Evolutionary conservation across 1,140 invertebrate species (phyloP), one percentile per base, ranked within the genome.

Genomic region (Linepithema humile): DNA sequence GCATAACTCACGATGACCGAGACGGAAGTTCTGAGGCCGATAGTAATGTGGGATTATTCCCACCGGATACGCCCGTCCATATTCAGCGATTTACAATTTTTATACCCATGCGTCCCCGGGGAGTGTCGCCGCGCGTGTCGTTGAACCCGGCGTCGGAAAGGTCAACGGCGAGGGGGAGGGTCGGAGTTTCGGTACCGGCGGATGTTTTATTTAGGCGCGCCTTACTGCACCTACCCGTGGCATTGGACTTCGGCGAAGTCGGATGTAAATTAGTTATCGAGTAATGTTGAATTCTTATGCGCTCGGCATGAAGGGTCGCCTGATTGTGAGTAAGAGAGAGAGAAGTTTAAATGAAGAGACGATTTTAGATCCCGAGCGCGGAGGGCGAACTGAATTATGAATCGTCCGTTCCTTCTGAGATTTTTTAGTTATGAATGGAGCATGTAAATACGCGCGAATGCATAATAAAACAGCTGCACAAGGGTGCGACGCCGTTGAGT

Each of bases 31-130:
- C 83, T 65, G 75, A 70, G 55, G 69, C 77, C 85, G 90, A 91
- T 89, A 86, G 78, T 89, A 88, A 91, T 89, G 67, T 74, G 72
- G 77, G 86, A 92, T 91, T 91, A 88, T 88, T 88, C 83, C 72
- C 77, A 48, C 65, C 57, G 86, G 83, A 55, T 82, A 84, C 12
- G n/a, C 64, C 23, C 62, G 62, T 80, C n/a, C 32, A 80, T 85
- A 85, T 88, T 70, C 57, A 62, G 26, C 70, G 83, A 88, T 77
- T 88, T 88, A 85, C 83, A 88, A 88, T 78, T 88, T 88, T 88
- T 88, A 88, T 85, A 69, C 43, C 70, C 48, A 60, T 82, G 57
- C 70, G 60, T 74, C 82, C 55, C 35, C 57, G 26, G 50, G 62
- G 48, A 69, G 29, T 12, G 40, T 69, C 35, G 64, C 15, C 40